Evolutionary conservation across 2,888 invertebrate genomes (phyloP).

Genomic region (Conops quadrifasciatus): DNA sequence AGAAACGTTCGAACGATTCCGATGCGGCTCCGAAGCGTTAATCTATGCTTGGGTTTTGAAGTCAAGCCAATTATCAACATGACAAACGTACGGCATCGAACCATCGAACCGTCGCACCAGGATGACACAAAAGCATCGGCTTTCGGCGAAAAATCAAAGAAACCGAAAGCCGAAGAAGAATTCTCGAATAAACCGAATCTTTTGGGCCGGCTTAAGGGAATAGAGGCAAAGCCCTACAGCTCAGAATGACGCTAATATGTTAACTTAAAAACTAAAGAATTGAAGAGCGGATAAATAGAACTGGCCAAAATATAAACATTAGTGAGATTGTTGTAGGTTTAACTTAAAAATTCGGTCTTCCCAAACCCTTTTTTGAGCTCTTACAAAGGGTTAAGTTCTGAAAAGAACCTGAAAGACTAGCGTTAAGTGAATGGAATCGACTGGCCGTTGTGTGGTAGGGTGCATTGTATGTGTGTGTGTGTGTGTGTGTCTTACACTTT

Average conservation of each 20-base stretch:
- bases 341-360: no score
- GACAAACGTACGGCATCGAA: constrained; percentile 49
- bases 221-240: not conserved
- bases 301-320: no score
- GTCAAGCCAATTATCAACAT: constrained; percentile 57
- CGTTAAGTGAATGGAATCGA: no score
- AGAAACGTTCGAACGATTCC: not conserved
- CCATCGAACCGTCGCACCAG: not conserved
- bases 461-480: no score
- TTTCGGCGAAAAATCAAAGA: not conserved
- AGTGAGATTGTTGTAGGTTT: not conserved
- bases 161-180: not conserved
- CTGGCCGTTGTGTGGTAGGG: constrained; percentile 1
- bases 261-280: no score
- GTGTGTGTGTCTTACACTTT: not conserved
- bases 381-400: no score
- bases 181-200: not conserved
- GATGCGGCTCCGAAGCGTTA: constrained; percentile 4
- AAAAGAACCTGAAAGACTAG: no score
- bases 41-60: not conserved
- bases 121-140: no score
- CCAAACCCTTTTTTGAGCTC: no score
- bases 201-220: not conserved
- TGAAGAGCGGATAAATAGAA: no score
- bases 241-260: not conserved